A percentile compares a stretch with the other conserved stretches of the same genome.
Evolutionary conservation across 2,113 vertebrate species (phyloP).

Genomic region (Tretioscincus oriximinensis): DNA sequence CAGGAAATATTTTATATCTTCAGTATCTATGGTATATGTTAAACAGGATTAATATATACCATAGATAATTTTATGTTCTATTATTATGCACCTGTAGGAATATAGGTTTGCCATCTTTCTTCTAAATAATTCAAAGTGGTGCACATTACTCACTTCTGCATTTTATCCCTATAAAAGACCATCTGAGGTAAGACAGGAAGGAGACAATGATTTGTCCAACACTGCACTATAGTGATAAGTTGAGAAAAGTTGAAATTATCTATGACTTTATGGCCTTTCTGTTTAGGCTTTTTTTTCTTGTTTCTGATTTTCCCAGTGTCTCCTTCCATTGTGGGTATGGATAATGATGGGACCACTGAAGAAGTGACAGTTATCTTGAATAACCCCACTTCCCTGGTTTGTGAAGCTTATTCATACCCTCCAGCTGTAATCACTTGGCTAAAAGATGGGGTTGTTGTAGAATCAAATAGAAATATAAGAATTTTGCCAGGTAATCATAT

Average conservation of each 20-base stretch:
- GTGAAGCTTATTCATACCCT: constrained; percentile 92
- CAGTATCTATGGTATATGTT: too few species aligned
- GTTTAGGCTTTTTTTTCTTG: background rate
- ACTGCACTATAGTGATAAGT: too few species aligned
- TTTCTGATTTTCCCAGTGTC: constrained; percentile 75
- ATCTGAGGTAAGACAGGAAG: too few species aligned
- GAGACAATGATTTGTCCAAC: too few species aligned
- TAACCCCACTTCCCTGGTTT: constrained; percentile 88
- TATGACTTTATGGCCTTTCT: background rate
- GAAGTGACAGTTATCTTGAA: constrained; percentile 88
- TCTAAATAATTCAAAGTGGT: too few species aligned
- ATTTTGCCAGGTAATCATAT: constrained; percentile 87
- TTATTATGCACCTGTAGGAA: too few species aligned
- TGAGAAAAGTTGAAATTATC: background rate
- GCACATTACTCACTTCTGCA: too few species aligned
- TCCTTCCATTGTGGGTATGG: constrained; percentile 84
- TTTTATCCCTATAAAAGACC: too few species aligned
- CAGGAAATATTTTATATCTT: background rate
- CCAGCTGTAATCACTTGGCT: constrained; percentile 91
- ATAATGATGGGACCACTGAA: constrained; percentile 76
- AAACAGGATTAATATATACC: too few species aligned
- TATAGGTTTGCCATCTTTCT: too few species aligned
- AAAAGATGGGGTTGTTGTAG: constrained; percentile 84
- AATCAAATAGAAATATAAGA: constrained; percentile 81
- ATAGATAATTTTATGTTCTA: too few species aligned